Evolutionary conservation across 2,888 invertebrate genomes (phyloP), one percentile per base, ranked within the genome.

Genomic region (Spialia ferax): DNA sequence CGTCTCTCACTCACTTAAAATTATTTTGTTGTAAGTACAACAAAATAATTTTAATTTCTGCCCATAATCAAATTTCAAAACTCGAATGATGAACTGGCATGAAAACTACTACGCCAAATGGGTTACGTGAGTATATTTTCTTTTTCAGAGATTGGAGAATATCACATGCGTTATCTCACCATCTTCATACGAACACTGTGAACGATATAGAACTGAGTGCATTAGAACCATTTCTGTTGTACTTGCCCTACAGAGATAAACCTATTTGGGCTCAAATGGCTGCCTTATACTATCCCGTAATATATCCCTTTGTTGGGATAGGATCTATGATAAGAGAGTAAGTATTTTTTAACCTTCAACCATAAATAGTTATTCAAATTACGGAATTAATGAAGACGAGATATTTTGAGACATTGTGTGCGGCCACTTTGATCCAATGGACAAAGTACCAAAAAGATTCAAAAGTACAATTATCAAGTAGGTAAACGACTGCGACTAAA

Each of bases 81-180:
- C n/a, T n/a, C n/a, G n/a, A n/a, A n/a, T n/a, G n/a, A n/a, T n/a
- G n/a, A n/a, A n/a, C n/a, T n/a, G n/a, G n/a, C n/a, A n/a, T n/a
- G n/a, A n/a, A n/a, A n/a, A n/a, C n/a, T n/a, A n/a, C n/a, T n/a
- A n/a, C n/a, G n/a, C n/a, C 26, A 26, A 26, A 26, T 6, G 0
- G 26, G 3, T 0, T 26, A 15, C 10, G 7, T 10, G 2, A 45
- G 6, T 18, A 45, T 18, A 6, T 45, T 48, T 48, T 20, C 48
- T 48, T 68, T 93, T 93, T 71, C 82, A 95, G 95, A 62, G 96
- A 97, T 62, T 98, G 97, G 97, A 94, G 97, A 38, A 95, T 98
- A 63, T 95, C 96, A 0, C 98, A 98, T 78, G 95, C 95, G 0
- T 84, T 98, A 76, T 97, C 97, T 7, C 98, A 98, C 81, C 98